Conservation (phyloP, 2,797 vertebrate genomes). For the Crax fasciolata region DNA sequence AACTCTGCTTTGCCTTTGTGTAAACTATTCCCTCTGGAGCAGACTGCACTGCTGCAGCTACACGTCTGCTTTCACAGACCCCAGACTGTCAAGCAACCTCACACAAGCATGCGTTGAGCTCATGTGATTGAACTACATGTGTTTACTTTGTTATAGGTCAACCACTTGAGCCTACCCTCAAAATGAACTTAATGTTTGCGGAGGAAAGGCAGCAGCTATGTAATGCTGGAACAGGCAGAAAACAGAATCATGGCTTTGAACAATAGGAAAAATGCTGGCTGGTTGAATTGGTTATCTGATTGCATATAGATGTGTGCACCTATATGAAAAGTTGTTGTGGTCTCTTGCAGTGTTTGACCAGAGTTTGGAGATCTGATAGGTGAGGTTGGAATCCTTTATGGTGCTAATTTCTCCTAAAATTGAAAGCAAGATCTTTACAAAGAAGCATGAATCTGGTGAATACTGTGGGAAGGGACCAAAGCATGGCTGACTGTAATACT, state of each 20-base stretch:
- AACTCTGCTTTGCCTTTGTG: constrained; percentile 39
- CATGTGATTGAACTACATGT: constrained; percentile 60
- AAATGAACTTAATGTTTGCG: constrained; percentile 77
- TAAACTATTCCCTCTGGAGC: constrained; percentile 54
- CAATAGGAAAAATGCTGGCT: background rate
- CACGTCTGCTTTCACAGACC: constrained; percentile 55
- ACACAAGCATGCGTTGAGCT: constrained; percentile 52
- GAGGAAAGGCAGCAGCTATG: constrained; percentile 71
- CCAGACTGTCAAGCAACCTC: constrained; percentile 56
- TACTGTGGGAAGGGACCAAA: background rate
- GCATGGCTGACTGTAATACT: background rate
- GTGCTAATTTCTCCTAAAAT: background rate
- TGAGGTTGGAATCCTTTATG: background rate
- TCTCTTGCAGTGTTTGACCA: background rate
- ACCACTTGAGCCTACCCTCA: constrained; percentile 79
- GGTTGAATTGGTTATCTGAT: background rate
- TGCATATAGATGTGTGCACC: background rate
- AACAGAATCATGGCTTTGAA: constrained; percentile 14
- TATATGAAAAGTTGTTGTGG: background rate
- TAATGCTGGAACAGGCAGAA: constrained; percentile 6
- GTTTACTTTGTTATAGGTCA: constrained; percentile 76
- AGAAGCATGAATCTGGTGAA: background rate
- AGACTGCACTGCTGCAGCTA: constrained; percentile 34
- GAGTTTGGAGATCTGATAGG: background rate
- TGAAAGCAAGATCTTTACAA: background rate